A percentile compares a stretch with the other conserved stretches of the same genome.
Conservation (phyloP, 2,113 vertebrate species). For the Pica pica region DNA sequence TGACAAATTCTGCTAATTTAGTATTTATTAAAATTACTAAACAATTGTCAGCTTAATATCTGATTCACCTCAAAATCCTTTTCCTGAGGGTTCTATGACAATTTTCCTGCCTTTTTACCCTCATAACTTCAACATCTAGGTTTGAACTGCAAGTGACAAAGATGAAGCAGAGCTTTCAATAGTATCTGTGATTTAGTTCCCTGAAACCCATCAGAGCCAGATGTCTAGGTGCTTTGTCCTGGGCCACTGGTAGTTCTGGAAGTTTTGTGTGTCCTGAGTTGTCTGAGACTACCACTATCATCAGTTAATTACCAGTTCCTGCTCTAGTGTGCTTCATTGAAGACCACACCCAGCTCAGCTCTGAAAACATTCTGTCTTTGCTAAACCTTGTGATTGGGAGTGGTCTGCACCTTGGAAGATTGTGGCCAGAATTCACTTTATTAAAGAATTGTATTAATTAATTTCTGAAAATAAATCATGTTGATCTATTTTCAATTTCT, state of each 20-base stretch:
- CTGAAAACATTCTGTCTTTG: not conserved
- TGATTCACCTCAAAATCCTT: not conserved
- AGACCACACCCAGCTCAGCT: not conserved
- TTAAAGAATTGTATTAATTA: not conserved
- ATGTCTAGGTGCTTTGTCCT: not conserved
- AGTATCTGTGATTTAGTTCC: not conserved
- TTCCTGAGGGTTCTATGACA: not conserved
- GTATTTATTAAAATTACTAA: not conserved
- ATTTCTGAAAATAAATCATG: not conserved
- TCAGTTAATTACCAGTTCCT: not conserved
- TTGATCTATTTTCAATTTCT: not conserved
- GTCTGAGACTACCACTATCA: not conserved
- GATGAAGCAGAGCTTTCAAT: not conserved
- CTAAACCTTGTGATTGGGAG: not conserved
- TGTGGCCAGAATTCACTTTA: not conserved
- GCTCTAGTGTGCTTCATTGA: not conserved
- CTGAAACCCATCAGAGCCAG: not conserved
- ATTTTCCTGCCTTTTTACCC: not conserved
- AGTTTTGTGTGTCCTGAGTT: not conserved
- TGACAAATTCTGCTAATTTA: not conserved
- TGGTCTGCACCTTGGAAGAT: not conserved
- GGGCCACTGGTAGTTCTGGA: not conserved
- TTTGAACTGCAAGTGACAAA: not conserved
- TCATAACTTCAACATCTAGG: rapidly evolving
- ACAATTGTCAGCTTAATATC: not conserved